Conservation (phyloP, 2,888 invertebrate species). For the Acanthosepion lycidas region DNA sequence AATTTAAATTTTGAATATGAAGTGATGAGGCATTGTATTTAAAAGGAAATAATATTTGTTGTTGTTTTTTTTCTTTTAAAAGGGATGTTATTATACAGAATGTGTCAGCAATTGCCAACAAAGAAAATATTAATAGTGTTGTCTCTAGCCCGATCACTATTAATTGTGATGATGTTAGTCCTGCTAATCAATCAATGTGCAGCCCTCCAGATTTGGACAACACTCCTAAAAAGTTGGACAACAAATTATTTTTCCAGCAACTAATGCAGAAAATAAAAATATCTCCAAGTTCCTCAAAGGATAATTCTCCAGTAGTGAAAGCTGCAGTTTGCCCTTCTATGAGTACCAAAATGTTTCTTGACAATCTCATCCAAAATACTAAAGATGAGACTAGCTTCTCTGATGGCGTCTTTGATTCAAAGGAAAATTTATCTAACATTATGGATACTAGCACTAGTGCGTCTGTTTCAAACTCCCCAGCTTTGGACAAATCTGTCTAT, state of each 20-base stretch:
- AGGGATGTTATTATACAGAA: background rate
- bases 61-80: background rate
- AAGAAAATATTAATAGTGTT: background rate
- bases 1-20: no score
- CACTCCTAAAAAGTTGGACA: background rate
- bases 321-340: background rate
- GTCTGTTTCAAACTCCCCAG: background rate
- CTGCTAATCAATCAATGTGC: background rate
- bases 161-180: background rate
- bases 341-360: constrained; percentile 38
- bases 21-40: no score
- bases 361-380: background rate
- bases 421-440: background rate
- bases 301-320: background rate
- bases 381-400: background rate
- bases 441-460: background rate
- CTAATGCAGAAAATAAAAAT: background rate
- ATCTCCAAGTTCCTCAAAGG: background rate
- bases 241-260: background rate
- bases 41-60: background rate
- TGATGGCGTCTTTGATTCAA: background rate
- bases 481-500: background rate
- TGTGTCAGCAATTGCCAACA: background rate
- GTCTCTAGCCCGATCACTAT: background rate
- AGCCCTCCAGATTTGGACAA: background rate